phyloP scores from a whole-genome alignment of 2,888 invertebrate genomes.

The Dorcus parallelipipedus region DNA sequence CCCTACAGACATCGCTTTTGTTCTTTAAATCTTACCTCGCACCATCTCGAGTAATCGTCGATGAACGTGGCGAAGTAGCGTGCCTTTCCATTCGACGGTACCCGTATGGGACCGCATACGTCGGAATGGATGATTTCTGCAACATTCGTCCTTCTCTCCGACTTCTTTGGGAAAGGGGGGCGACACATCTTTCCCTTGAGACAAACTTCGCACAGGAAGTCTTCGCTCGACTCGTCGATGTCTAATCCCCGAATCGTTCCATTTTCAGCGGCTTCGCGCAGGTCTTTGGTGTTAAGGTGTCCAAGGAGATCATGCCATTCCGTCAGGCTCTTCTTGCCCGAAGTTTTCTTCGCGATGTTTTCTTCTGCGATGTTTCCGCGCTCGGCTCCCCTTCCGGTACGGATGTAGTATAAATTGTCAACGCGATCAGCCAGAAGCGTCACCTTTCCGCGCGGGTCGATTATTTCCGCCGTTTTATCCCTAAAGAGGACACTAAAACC shows the following conservation, averaged over 20 bases:
- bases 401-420: not conserved
- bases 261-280: not conserved
- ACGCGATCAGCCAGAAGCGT: not conserved
- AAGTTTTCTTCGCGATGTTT: not conserved
- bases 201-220: constrained; percentile 12
- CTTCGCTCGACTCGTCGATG: not conserved
- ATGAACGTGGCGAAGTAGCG: constrained; percentile 30
- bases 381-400: not conserved
- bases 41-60: constrained; percentile 27
- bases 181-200: constrained; percentile 18
- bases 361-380: not conserved
- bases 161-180: constrained; percentile 13
- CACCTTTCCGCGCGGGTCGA: no score
- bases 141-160: constrained; percentile 13
- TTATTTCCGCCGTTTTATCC: no score
- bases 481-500: no score
- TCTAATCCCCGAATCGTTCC: not conserved
- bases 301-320: constrained; percentile 19
- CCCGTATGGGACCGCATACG: constrained; percentile 24
- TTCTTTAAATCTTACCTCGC: constrained; percentile 23
- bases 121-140: constrained; percentile 29
- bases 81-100: constrained; percentile 15
- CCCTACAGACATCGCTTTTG: constrained; percentile 25
- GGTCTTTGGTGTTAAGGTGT: constrained; percentile 12
- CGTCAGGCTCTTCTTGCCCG: not conserved